Evolutionary conservation across 2,888 invertebrate species (phyloP).

Genomic region (Ormyrus rosae): DNA sequence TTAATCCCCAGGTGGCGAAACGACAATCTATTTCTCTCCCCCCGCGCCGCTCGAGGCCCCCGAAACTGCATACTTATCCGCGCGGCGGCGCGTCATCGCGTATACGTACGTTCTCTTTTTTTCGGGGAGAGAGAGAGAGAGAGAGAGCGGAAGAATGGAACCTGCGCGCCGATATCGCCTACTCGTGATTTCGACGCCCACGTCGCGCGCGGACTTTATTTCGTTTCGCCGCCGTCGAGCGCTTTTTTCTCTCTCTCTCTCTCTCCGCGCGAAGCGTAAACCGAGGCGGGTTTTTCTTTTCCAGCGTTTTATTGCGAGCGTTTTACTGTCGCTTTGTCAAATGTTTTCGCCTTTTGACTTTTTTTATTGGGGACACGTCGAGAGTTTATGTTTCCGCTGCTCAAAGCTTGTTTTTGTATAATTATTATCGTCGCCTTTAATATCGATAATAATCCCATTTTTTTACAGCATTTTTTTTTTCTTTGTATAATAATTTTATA

Average conservation of each 20-base stretch:
- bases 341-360: background rate
- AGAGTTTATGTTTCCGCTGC: constrained; percentile 1
- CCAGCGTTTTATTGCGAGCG: constrained; percentile 22
- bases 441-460: background rate
- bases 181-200: constrained; percentile 46
- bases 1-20: constrained; percentile 52
- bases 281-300: constrained; percentile 11
- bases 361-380: constrained; percentile 23
- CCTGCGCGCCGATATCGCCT: constrained; percentile 9
- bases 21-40: constrained; percentile 50
- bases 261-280: background rate
- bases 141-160: constrained; percentile 27
- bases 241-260: background rate
- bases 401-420: constrained; percentile 5
- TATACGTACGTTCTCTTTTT: no score
- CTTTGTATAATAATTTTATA: no score
- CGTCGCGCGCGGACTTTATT: background rate
- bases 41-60: constrained; percentile 24
- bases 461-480: no score
- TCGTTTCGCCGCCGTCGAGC: background rate
- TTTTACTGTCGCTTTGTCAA: constrained; percentile 8
- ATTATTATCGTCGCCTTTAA: constrained; percentile 11
- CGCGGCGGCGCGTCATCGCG: background rate
- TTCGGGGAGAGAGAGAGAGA: no score
- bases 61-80: constrained; percentile 29